Base-by-base conservation (phyloP, 2,888 invertebrate genomes). In the Cantharis rustica region DNA sequence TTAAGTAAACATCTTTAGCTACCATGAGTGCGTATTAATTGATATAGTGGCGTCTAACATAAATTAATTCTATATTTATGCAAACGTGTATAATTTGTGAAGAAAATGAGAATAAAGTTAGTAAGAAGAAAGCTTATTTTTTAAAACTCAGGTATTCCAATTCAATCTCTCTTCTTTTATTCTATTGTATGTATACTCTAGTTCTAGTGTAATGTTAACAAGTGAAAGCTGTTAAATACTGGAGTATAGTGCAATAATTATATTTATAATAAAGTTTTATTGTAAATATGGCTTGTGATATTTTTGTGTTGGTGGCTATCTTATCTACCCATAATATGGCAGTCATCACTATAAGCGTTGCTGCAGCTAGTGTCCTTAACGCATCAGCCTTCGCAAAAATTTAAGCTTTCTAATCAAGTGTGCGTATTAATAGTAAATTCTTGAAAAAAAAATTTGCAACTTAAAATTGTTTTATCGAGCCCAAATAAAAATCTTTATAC, bases 311-410 rank as follows among this genome's bases (percentile, higher is more conserved):
- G 27, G 80, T 84, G 83, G 82, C 84, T 84, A 84, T 84, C 47
- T 47, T 47, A 47, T 47, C 84, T 84, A 84, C 83, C 83, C 82
- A 83, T 82, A 74, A 75, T 83, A 82, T 84, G 83, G 83, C 84
- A 84, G 83, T 84, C 83, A 83, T 81, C 82, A 81, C 82, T 84
- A 84, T 80, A 79, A 83, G 82, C 82, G 75, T 76, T 82, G 79
- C 80, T 76, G 80, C 78, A 81, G 81, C 81, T 77, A 77, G 73
- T 78, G 77, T 72, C 71, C 20, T 62, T 16, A 77, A 75, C 75
- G 27, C 70, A 71, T 61, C 69, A 74, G 75, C 77, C 74, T 77
- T 77, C 75, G 77, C 77, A 77, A 77, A 77, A 77, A 62, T 69
- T 16, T 47, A 47, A n/a, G 47, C 47, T 47, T 47, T 47, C n/a